Base-by-base conservation (phyloP, 2,888 invertebrate species). In the Eristalinus aeneus region DNA sequence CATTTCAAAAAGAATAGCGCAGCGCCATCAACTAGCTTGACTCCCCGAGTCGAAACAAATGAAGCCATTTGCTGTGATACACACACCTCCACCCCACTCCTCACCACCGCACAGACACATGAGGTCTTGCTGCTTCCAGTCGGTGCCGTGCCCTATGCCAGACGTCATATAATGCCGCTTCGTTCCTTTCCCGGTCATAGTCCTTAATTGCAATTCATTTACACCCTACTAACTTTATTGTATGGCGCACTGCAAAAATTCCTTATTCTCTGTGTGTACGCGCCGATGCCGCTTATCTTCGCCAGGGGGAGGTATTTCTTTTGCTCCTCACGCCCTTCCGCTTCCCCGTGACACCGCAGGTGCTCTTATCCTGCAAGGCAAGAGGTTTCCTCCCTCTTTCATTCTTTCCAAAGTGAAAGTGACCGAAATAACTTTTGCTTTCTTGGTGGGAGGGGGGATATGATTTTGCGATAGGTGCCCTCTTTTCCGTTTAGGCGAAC, bases 351-450 rank as follows among this genome's bases (percentile, higher is more conserved):
- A 16, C 58, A n/a, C 46, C 61, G 32, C 60, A 63, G 39, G 36
- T 64, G 71, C 71, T 75, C 84, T 84, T 80, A 72, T 67, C 75
- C 72, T 76, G 67, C 63, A 76, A 68, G 56, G 56, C 54, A 79
- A 79, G 58, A 32, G 20, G 3, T 11, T 34, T 32, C 34, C 8
- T 9, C 4, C 61, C 60, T 34, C 10, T 10, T 32, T n/a, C 16
- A 31, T 20, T 20, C 23, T 56, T 36, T 34, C 61, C 68, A 54
- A 61, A 67, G 67, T 56, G 75, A 80, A 68, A 84, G 71, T 80
- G 75, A 75, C 80, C 84, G 63, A 72, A 68, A 72, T 80, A 71
- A 85, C 84, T 85, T 84, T 80, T 68, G 67, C 67, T 85, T 76
- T 75, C 61, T 46, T 16, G 46, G n/a, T n/a, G 46, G 34, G 23